Evolutionary conservation across 2,888 invertebrate genomes (phyloP), one percentile per base, ranked within the genome.

Genomic region (Torymus texanus): DNA sequence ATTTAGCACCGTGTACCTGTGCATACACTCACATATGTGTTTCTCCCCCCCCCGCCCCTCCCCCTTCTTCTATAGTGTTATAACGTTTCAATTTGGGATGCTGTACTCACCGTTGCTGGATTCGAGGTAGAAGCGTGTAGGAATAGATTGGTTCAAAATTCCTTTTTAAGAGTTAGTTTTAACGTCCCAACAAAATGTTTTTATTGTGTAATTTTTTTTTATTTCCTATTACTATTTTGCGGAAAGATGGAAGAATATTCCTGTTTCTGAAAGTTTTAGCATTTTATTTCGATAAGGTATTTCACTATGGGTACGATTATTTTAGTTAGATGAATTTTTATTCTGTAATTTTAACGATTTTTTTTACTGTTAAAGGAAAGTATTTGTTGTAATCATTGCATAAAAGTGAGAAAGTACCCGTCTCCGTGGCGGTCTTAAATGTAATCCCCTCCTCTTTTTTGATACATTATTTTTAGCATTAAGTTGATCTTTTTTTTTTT

Each of bases 321-420:
- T 70, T 59, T 75, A 70, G 18, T 65, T 58, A 70, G 55, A 18
- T 59, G 12, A 66, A 66, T 79, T 71, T 66, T 75, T 29, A 66
- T 61, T 11, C 65, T 73, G 53, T 66, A 59, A 68, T 59, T 13
- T 75, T 71, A 18, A 75, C 41, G 41, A 41, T 41, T 66, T 13
- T 50, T 75, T 75, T 75, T 67, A 79, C 65, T 56, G 56, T 58
- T 65, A 51, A 67, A 41, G 41, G 8, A 73, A 41, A 29, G 55
- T 75, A 53, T 71, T 66, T 50, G 61, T 12, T 55, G 16, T 63
- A 50, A 65, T 41, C n/a, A 41, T 55, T 59, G 66, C 51, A 50
- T 66, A 24, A 56, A 63, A n/a, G 18, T 55, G 72, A 59, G 21
- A 71, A n/a, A 18, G 2, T 21, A 41, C 41, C 29, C 4, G n/a